Evolutionary conservation across 2,888 invertebrate genomes (phyloP), one percentile per base, ranked within the genome.

Genomic region (Disparrhopalites patrizii): DNA sequence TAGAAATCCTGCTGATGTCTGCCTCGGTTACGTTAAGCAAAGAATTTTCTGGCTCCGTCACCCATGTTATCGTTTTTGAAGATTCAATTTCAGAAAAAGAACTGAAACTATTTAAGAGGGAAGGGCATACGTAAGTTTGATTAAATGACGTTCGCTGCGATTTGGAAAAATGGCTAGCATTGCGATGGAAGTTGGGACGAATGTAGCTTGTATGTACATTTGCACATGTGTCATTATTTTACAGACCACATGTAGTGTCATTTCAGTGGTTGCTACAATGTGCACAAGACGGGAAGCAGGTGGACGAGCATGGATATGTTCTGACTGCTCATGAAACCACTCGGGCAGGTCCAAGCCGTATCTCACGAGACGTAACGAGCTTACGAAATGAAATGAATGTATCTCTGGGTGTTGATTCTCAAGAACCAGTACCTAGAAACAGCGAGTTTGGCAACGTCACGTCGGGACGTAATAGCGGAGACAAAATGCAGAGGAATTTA

Each of bases 51-150:
- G 50, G 88, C 69, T 84, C 88, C 67, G 81, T 91, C 1, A 90
- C 93, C 0, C 95, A 95, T 80, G 85, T 90, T 2, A 85, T 93
- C 36, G 84, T 90, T 2, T 89, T 87, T 0, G 85, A 87, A 69
- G 78, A 82, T 7, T 78, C 36, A 43, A 78, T 77, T 77, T 78
- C 81, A 8, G 79, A 80, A 30, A 76, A 76, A 1, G 85, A 85
- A 73, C 77, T 83, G 0, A 81, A 81, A 70, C 66, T 78, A 66
- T 78, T 79, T 54, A 75, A 61, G 2, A 33, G 43, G 5, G 38
- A 70, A 13, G 43, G 66, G n/a, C 56, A 65, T 2, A 50, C 50
- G 72, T 71, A 69, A 31, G 57, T 55, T 27, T 25, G 18, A 55
- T 38, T 36, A 36, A 58, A 25, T 28, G 36, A 33, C 33, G 8